Conservation (phyloP, 2,113 vertebrate genomes). For the Polypterus bichir region DNA sequence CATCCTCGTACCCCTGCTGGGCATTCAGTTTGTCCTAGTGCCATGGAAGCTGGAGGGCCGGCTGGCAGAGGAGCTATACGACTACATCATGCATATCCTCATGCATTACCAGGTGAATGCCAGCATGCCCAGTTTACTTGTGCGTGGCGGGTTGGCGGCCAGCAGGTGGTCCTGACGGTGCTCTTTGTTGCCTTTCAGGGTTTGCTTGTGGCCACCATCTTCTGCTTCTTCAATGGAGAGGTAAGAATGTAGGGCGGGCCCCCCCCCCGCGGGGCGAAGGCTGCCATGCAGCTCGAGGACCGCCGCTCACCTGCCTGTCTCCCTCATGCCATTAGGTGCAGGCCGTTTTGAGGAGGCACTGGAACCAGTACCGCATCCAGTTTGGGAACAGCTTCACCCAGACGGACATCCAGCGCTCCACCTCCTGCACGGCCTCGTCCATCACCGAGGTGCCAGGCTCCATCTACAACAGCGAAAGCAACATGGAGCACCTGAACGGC, state of each 20-base stretch:
- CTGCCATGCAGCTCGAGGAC: no score
- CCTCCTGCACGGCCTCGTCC: constrained; percentile 85
- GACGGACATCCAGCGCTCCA: constrained; percentile 70
- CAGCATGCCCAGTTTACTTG: fast-evolving
- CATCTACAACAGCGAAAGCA: constrained; percentile 66
- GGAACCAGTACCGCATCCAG: constrained; percentile 88
- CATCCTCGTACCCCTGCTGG: constrained; percentile 84
- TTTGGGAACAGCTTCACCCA: constrained; percentile 78
- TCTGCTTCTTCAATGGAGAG: constrained; percentile 98
- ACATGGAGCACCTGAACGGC: constrained; percentile 80
- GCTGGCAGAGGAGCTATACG: constrained; percentile 78
- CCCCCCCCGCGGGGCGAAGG: neutral
- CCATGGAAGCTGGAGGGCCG: constrained; percentile 77
- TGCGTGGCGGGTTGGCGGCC: neutral
- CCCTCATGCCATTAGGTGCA: constrained; percentile 59
- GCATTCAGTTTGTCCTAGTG: constrained; percentile 84
- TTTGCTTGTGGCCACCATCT: constrained; percentile 88
- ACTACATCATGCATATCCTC: constrained; percentile 89
- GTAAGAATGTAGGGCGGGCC: constrained; percentile 61
- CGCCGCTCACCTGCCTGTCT: no score
- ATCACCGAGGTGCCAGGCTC: constrained; percentile 76
- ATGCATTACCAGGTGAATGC: constrained; percentile 83
- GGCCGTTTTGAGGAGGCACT: constrained; percentile 76
- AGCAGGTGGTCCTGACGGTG: no score
- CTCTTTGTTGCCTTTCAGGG: constrained; percentile 55